phyloP scores from a whole-genome alignment of 2,888 invertebrate genomes.

The Sinopyrophorus schimmeli region DNA sequence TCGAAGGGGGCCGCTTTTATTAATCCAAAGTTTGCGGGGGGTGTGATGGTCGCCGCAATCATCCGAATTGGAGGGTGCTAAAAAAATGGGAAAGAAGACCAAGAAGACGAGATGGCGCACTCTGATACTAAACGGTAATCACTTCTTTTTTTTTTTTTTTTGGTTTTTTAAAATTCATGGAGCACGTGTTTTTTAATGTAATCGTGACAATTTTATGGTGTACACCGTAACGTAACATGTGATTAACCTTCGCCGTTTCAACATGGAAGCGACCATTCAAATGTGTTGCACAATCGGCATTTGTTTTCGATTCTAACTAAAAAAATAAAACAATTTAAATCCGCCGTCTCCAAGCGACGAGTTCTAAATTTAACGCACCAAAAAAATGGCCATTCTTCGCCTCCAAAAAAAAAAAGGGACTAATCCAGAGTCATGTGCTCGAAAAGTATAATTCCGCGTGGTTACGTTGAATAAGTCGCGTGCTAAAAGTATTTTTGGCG shows the following conservation, averaged over 20 bases:
- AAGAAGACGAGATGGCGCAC: constrained; percentile 68
- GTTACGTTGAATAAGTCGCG: constrained; percentile 14
- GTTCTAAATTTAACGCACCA: neutral
- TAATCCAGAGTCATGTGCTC: constrained; percentile 2
- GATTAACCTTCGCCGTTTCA: neutral
- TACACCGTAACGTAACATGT: constrained; percentile 1
- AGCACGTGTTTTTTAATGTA: constrained; percentile 18
- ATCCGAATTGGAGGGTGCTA: constrained; percentile 23
- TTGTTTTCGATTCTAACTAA: too few relatives aligned
- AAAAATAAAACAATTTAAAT: too few relatives aligned
- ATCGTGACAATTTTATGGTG: constrained; percentile 5
- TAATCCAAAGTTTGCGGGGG: constrained; percentile 1
- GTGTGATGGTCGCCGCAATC: constrained; percentile 21
- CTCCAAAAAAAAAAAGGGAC: too few relatives aligned
- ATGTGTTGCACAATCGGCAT: too few relatives aligned
- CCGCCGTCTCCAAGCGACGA: too few relatives aligned
- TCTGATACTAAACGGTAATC: constrained; percentile 62
- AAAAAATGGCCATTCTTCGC: neutral
- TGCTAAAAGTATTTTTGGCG: constrained; percentile 28
- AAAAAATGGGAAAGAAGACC: constrained; percentile 63
- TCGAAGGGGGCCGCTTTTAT: too few relatives aligned
- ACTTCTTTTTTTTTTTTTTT: constrained; percentile 18
- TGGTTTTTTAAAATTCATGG: constrained; percentile 7
- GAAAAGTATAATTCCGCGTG: constrained; percentile 1
- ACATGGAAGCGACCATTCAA: too few relatives aligned